Conservation (phyloP, 2,797 vertebrate genomes). For the Spondyliosoma cantharus region DNA sequence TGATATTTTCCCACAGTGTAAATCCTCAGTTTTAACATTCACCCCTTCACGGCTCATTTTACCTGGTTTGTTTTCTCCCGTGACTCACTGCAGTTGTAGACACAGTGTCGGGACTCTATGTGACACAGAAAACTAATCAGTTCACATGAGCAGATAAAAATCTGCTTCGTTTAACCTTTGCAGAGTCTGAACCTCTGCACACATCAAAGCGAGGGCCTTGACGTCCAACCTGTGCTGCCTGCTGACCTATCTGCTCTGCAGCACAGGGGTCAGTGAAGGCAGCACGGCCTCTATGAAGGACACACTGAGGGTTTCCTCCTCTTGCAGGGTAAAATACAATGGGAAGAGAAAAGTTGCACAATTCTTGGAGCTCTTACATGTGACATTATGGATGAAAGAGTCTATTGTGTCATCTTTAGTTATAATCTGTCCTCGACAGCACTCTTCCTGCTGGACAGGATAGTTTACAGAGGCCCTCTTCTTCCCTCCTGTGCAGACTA, state of each 20-base stretch:
- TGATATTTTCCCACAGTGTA: constrained; percentile 56
- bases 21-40: constrained; percentile 31
- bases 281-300: constrained; percentile 15
- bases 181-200: constrained; percentile 12
- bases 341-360: constrained; percentile 82
- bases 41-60: not conserved
- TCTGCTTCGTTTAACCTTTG: constrained; percentile 37
- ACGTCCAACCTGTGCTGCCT: constrained; percentile 47
- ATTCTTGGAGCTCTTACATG: constrained; percentile 69
- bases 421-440: constrained; percentile 47
- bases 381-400: constrained; percentile 76
- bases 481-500: constrained; percentile 44
- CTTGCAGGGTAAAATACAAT: constrained; percentile 80
- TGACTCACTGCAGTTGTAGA: not conserved
- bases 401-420: constrained; percentile 72
- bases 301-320: constrained; percentile 76
- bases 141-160: constrained; percentile 45
- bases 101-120: not conserved
- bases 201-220: constrained; percentile 58
- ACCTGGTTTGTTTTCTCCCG: constrained; percentile 20
- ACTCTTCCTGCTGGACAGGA: constrained; percentile 59
- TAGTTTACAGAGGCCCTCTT: constrained; percentile 54
- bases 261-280: constrained; percentile 57
- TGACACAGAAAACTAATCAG: constrained; percentile 24
- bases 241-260: constrained; percentile 47